phyloP scores from a whole-genome alignment of 2,888 invertebrate genomes.

The Latheticus oryzae region DNA sequence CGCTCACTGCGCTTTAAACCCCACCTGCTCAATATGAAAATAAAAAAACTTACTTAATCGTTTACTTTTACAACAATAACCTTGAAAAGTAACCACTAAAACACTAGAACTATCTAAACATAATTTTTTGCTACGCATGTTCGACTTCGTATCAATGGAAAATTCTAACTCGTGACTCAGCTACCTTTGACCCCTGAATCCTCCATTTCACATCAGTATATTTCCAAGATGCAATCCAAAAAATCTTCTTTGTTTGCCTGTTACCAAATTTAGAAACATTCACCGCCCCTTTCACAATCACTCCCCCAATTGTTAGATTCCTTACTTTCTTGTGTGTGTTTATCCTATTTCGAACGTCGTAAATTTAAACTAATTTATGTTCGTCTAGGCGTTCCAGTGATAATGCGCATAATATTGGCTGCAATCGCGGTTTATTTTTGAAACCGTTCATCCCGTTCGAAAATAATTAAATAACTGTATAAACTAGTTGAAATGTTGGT shows the following conservation, averaged over 20 bases:
- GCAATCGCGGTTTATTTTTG: slow-evolving; percentile 43
- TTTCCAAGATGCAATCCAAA: no score
- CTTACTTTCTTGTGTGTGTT: slow-evolving; percentile 40
- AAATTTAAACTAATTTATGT: slow-evolving; percentile 50
- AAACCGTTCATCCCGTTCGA: slow-evolving; percentile 24
- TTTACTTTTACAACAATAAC: background rate
- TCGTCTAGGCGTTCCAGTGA: slow-evolving; percentile 40
- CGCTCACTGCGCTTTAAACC: background rate
- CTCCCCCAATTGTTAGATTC: slow-evolving; percentile 37
- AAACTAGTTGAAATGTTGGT: slow-evolving; percentile 26
- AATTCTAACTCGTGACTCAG: no score
- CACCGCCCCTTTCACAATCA: no score
- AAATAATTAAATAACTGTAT: slow-evolving; percentile 43
- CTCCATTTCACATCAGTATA: no score
- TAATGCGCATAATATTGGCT: slow-evolving; percentile 45
- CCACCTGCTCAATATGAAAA: no score
- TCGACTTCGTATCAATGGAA: no score
- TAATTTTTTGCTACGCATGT: no score
- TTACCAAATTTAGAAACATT: no score
- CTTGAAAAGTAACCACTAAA: background rate
- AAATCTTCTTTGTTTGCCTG: no score
- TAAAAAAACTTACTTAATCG: background rate
- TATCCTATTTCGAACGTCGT: slow-evolving; percentile 37
- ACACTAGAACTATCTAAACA: no score
- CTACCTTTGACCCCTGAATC: no score